Evolutionary conservation across 2,888 invertebrate species (phyloP).

Genomic region (Allolobophora icterica): DNA sequence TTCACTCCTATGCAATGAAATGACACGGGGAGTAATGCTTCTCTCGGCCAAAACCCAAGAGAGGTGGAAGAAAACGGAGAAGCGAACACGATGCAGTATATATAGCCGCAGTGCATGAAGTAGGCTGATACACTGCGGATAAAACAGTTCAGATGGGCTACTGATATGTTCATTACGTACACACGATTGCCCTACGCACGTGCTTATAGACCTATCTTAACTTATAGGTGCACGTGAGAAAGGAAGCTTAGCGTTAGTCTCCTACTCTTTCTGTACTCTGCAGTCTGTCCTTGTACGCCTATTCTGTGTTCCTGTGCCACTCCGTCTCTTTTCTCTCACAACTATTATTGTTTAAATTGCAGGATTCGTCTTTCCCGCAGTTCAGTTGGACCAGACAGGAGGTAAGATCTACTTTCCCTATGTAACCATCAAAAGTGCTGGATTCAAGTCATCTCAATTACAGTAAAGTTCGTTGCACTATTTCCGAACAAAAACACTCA

Average conservation of each 20-base stretch:
- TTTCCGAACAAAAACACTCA: too few species aligned
- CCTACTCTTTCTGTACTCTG: too few species aligned
- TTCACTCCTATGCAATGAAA: too few species aligned
- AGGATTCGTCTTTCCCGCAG: conserved; percentile 24
- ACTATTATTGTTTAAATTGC: background rate
- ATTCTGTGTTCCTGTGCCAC: background rate
- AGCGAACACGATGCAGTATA: too few species aligned
- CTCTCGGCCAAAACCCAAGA: too few species aligned
- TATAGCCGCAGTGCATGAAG: too few species aligned
- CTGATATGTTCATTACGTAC: background rate
- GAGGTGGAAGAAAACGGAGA: too few species aligned
- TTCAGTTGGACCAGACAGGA: conserved; percentile 33
- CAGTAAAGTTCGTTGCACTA: background rate
- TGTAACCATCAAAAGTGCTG: too few species aligned
- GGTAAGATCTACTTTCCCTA: background rate
- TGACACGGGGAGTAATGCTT: too few species aligned
- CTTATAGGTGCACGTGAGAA: background rate
- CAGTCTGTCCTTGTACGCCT: background rate
- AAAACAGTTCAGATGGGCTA: too few species aligned
- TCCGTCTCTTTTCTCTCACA: background rate
- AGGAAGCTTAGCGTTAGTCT: background rate
- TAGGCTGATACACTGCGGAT: too few species aligned
- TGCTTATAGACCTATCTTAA: too few species aligned
- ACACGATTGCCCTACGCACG: background rate
- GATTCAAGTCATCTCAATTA: background rate